phyloP scores from a whole-genome alignment of 2,888 invertebrate genomes.

The Schrankia costaestrigalis region DNA sequence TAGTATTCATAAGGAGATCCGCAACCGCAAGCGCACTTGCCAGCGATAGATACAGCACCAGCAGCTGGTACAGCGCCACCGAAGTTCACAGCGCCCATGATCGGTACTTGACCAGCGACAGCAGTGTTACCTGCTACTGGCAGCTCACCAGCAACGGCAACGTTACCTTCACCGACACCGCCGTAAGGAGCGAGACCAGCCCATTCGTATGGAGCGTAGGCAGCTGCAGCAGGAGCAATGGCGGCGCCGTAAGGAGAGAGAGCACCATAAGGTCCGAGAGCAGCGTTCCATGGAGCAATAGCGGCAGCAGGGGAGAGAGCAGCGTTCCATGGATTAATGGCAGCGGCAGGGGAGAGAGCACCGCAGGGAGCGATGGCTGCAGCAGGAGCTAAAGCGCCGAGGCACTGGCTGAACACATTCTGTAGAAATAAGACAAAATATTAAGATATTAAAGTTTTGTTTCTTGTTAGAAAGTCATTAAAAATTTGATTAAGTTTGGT shows the following conservation, averaged over 20 bases:
- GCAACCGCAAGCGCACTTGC: slow-evolving; percentile 1
- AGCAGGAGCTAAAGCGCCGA: slow-evolving; percentile 10
- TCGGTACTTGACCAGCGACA: slow-evolving; percentile 21
- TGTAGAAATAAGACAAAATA: slow-evolving; percentile 5
- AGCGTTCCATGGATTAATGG: neutral
- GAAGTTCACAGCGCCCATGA: slow-evolving; percentile 15
- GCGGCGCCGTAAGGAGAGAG: neutral
- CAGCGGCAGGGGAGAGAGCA: neutral
- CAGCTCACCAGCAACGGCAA: slow-evolving; percentile 18
- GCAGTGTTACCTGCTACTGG: slow-evolving; percentile 16
- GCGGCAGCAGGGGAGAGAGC: slow-evolving; percentile 7
- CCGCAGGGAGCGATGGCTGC: slow-evolving; percentile 3
- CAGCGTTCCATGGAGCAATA: neutral
- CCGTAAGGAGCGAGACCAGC: neutral
- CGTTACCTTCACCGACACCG: slow-evolving; percentile 20
- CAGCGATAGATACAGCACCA: slow-evolving; percentile 1
- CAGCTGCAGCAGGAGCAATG: neutral
- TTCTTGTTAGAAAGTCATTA: neutral
- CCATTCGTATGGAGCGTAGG: neutral
- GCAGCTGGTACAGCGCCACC: slow-evolving; percentile 7
- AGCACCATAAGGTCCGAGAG: neutral
- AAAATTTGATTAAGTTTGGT: too few relatives aligned
- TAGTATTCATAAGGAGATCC: neutral
- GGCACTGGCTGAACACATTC: slow-evolving; percentile 23
- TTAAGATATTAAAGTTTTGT: neutral